These are phyloP conservation scores for Eledona agricola DNA, from an alignment of 2,888 invertebrate genomes.

Conservation along the genomic window DNA sequence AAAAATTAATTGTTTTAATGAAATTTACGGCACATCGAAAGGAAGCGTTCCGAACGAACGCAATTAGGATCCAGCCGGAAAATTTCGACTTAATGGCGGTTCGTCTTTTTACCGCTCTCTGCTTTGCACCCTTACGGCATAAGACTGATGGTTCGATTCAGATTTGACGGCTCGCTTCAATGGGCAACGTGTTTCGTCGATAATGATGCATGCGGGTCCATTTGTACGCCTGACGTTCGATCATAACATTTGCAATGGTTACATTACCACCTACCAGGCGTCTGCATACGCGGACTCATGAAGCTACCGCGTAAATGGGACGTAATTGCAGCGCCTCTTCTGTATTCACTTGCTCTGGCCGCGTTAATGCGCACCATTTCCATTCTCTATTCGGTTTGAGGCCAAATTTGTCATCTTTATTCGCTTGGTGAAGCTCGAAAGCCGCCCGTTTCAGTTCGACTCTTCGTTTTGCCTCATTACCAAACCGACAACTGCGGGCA, in stretches of 20 bases:
- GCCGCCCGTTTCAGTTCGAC: constrained; percentile 11
- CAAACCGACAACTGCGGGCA: constrained; percentile 16
- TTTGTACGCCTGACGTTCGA: constrained; percentile 35
- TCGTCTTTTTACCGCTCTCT: constrained; percentile 15
- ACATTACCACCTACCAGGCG: constrained; percentile 37
- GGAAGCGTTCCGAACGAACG: constrained; percentile 15
- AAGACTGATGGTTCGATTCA: constrained; percentile 31
- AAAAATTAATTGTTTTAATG: constrained; percentile 34
- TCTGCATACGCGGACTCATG: constrained; percentile 25
- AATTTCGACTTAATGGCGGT: constrained; percentile 19
- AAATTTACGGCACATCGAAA: constrained; percentile 27
- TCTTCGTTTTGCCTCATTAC: constrained; percentile 10
- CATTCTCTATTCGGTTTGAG: constrained; percentile 22
- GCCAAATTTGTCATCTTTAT: constrained; percentile 28
- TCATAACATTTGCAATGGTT: constrained; percentile 36
- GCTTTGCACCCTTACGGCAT: constrained; percentile 16
- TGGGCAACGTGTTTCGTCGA: constrained; percentile 34
- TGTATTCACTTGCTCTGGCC: constrained; percentile 20
- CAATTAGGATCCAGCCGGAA: constrained; percentile 17
- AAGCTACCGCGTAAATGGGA: constrained; percentile 35
- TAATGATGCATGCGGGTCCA: constrained; percentile 39
- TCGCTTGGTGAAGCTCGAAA: no score
- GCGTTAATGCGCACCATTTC: constrained; percentile 6
- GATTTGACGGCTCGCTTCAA: constrained; percentile 27
- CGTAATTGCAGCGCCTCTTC: constrained; percentile 26